These are phyloP conservation scores for Heterochromis multidens DNA, from an alignment of 2,113 vertebrate genomes.

Conservation along the genomic window DNA sequence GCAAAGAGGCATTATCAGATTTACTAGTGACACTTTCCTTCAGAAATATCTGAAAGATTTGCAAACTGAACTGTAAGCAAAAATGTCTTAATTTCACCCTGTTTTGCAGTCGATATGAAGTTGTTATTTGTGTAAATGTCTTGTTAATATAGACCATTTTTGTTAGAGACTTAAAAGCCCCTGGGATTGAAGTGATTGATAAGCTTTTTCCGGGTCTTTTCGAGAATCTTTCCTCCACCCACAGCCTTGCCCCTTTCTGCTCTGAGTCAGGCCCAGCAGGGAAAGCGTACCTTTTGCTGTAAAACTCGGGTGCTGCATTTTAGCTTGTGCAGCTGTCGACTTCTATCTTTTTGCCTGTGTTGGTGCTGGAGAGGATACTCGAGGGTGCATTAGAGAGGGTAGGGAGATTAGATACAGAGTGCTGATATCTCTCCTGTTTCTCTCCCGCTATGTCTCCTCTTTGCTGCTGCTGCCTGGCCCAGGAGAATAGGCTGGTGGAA, in stretches of 20 bases:
- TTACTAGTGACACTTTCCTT: background rate
- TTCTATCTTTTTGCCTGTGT: slow-evolving; percentile 41
- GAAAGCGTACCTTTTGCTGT: slow-evolving; percentile 12
- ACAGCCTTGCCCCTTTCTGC: background rate
- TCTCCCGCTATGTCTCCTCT: slow-evolving; percentile 16
- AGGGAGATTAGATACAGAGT: slow-evolving; percentile 64
- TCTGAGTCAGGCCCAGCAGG: background rate
- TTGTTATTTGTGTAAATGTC: background rate
- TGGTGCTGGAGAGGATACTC: slow-evolving; percentile 48
- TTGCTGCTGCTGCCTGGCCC: slow-evolving; percentile 23
- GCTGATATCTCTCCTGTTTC: slow-evolving; percentile 54
- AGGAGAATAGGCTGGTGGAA: slow-evolving; percentile 42
- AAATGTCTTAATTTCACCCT: background rate
- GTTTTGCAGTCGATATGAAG: background rate
- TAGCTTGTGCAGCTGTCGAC: slow-evolving; percentile 32
- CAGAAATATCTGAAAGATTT: background rate
- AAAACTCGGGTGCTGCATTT: slow-evolving; percentile 19
- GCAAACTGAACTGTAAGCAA: background rate
- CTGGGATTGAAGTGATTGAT: background rate
- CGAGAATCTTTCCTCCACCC: background rate
- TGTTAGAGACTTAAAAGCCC: background rate
- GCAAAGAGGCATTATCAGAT: background rate
- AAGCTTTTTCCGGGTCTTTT: background rate
- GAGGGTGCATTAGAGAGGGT: slow-evolving; percentile 57
- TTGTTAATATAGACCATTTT: background rate